phyloP scores from a whole-genome alignment of 2,888 invertebrate species.

The Lamproptera curius region DNA sequence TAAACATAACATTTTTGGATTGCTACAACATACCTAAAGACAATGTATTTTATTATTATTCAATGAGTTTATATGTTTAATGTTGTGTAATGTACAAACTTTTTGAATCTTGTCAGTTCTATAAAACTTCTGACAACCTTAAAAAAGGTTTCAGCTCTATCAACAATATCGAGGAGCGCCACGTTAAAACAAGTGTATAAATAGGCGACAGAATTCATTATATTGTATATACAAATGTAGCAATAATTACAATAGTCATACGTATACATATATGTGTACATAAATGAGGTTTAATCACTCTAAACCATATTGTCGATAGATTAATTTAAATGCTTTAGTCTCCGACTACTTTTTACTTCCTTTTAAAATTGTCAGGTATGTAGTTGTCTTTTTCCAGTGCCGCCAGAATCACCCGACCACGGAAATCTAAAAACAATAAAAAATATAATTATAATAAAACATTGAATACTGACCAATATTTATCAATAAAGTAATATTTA shows the following conservation, averaged over 20 bases:
- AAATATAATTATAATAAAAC: constrained; percentile 4
- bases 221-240: background rate
- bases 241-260: constrained; percentile 2
- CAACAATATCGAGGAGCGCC: background rate
- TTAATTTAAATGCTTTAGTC: constrained; percentile 15
- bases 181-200: background rate
- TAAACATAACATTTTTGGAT: constrained; percentile 2
- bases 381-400: constrained; percentile 91
- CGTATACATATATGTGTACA: constrained; percentile 11
- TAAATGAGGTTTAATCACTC: constrained; percentile 9
- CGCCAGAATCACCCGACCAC: constrained; percentile 92
- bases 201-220: background rate
- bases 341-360: constrained; percentile 43
- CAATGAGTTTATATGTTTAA: too few relatives aligned
- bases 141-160: too few relatives aligned
- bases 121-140: too few relatives aligned
- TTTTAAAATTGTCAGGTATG: constrained; percentile 82
- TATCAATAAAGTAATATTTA: too few relatives aligned
- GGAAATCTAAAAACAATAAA: constrained; percentile 74
- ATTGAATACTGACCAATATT: too few relatives aligned
- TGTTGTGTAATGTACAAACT: too few relatives aligned
- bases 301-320: constrained; percentile 16
- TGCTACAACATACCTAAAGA: too few relatives aligned
- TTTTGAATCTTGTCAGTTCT: too few relatives aligned
- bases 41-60: too few relatives aligned